phyloP scores from a whole-genome alignment of 2,888 invertebrate genomes.

The Druceiella hillmani region DNA sequence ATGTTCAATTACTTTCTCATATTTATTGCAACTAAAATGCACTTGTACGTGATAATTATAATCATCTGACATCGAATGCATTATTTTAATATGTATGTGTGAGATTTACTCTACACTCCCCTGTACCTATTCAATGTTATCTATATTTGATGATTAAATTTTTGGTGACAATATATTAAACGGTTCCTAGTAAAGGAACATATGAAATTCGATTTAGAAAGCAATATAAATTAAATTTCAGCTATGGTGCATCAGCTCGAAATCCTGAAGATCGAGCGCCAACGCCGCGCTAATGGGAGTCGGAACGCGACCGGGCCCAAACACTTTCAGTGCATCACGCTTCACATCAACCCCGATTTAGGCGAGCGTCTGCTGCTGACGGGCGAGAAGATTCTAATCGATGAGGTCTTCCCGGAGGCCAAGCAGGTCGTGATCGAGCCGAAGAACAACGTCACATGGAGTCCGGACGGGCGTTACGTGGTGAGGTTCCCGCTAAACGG shows the following conservation, averaged over 20 bases:
- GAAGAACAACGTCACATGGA: constrained; percentile 74
- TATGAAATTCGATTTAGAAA: no score
- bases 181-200: no score
- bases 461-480: constrained; percentile 57
- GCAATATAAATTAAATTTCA: constrained; percentile 40
- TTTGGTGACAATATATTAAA: no score
- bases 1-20: no score
- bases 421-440: constrained; percentile 76
- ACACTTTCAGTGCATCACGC: constrained; percentile 70
- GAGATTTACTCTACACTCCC: no score
- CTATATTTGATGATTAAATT: no score
- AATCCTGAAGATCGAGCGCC: constrained; percentile 59
- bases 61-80: no score
- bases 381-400: constrained; percentile 69
- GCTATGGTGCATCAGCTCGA: constrained; percentile 71
- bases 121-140: no score
- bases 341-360: constrained; percentile 75
- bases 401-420: constrained; percentile 72
- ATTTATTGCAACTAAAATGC: no score
- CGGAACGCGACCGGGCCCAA: constrained; percentile 29
- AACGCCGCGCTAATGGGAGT: constrained; percentile 5
- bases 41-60: no score
- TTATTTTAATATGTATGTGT: no score
- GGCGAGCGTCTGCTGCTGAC: constrained; percentile 79
- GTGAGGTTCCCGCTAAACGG: constrained; percentile 84